Conservation (phyloP, 1,140 invertebrate genomes). For the Ctenoplectra terminalis region DNA sequence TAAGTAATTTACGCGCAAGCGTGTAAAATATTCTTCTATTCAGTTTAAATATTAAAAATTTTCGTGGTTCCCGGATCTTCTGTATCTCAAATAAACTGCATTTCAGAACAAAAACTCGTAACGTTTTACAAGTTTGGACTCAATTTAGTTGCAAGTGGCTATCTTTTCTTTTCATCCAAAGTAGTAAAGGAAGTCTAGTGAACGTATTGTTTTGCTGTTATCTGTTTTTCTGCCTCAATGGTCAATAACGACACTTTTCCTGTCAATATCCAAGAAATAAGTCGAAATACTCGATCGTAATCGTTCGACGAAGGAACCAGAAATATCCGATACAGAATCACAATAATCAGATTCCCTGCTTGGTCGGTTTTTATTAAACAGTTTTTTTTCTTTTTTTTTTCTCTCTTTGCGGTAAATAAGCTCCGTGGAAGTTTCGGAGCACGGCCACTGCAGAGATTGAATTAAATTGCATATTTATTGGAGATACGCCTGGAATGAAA, state of each 20-base stretch:
- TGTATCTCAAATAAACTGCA: not conserved
- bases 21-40: too few species aligned
- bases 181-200: not conserved
- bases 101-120: not conserved
- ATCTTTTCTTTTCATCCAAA: not conserved
- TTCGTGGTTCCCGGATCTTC: not conserved
- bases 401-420: constrained; percentile 9
- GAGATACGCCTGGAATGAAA: not conserved
- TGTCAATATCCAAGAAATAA: not conserved
- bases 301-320: not conserved
- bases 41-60: not conserved
- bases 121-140: not conserved
- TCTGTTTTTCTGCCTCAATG: not conserved
- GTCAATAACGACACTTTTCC: not conserved
- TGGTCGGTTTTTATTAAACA: constrained; percentile 1
- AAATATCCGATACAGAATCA: constrained; percentile 26
- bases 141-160: not conserved
- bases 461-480: not conserved
- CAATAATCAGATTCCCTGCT: constrained; percentile 8
- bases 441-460: not conserved
- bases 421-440: not conserved
- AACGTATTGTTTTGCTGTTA: not conserved
- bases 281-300: not conserved
- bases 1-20: too few species aligned
- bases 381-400: constrained; percentile 13